These are phyloP conservation scores for Pantherophis vulpinus DNA, from an alignment of 2,797 vertebrate genomes.

Conservation along the genomic window DNA sequence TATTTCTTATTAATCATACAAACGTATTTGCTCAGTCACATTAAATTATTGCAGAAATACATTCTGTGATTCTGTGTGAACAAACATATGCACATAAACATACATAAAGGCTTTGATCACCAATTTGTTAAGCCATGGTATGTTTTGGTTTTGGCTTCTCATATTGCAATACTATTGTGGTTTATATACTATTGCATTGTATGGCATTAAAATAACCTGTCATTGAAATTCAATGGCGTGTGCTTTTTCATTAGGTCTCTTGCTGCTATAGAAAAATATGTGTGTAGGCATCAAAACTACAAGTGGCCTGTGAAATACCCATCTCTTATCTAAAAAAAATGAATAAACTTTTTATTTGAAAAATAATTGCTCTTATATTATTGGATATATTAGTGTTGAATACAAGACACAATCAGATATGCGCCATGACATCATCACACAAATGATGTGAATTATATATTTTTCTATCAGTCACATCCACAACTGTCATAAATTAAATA, in stretches of 20 bases:
- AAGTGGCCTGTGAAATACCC: background rate
- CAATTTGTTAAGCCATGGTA: background rate
- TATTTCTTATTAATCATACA: background rate
- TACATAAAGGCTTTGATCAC: background rate
- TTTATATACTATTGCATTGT: background rate
- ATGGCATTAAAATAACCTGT: background rate
- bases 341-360: background rate
- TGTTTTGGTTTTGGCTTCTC: background rate
- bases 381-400: background rate
- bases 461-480: background rate
- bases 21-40: background rate
- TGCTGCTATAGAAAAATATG: background rate
- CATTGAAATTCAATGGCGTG: background rate
- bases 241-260: background rate
- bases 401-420: background rate
- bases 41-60: background rate
- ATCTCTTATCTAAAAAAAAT: background rate
- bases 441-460: background rate
- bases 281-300: background rate
- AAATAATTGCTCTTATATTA: background rate
- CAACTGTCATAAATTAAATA: background rate
- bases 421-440: background rate
- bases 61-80: background rate
- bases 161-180: background rate
- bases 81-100: background rate